Evolutionary conservation across 2,113 vertebrate species (phyloP), one percentile per base, ranked within the genome.

Genomic region (Cyanoderma ruficeps): DNA sequence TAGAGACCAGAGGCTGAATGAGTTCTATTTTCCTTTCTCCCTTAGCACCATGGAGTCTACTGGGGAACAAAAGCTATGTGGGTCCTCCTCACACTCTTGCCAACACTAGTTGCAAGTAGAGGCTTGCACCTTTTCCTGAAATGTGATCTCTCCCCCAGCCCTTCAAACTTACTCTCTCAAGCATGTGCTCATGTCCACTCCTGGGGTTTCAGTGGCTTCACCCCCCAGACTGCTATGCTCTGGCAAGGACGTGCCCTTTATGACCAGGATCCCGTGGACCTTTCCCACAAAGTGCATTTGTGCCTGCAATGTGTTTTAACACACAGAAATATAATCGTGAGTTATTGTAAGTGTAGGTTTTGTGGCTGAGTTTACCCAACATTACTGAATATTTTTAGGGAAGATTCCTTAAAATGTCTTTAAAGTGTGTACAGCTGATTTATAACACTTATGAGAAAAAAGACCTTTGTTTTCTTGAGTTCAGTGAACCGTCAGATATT

Each of bases 191-290:
- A 37, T 4, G 46, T 21, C 27, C 33, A 19, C 39, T 80, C 50
- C 41, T 31, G 41, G 17, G 24, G 2, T 56, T 74, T 72, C 37
- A 65, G 1, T 15, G 53, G 49, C 33, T 23, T 60, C 42, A 50
- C 11, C 46, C 76, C 56, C 2, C 5, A 79, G 42, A 64, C 8
- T 1, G 3, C 31, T 10, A 2, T 0, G 1, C 23, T 49, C 44
- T 21, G 11, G 52, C 63, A 53, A 78, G 59, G 37, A 42, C 1
- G 0, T n/a, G 39, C 28, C 39, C 41, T 41, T 49, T 33, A 52
- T n/a, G 28, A 15, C 15, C 25, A 56, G 31, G 27, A 91, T 15
- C 33, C 78, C 76, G 17, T 2, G 23, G 41, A 28, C 23, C 44
- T 72, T 61, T 67, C n/a, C 24, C 33, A 56, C 31, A 61, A 24